Evolutionary conservation across 2,888 invertebrate species (phyloP).

Genomic region (Mesorhabditis sp.): DNA sequence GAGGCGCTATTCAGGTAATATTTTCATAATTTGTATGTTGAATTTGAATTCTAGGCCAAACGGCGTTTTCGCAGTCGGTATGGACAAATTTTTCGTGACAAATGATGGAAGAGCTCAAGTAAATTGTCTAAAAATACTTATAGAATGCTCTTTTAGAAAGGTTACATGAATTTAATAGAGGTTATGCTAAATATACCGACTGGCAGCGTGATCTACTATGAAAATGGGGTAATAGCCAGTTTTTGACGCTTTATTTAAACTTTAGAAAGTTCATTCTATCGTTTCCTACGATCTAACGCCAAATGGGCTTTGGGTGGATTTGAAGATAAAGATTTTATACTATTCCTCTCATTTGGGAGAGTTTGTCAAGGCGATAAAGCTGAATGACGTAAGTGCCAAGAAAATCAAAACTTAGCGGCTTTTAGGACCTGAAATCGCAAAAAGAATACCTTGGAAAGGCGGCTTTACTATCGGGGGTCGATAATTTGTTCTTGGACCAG

Average conservation of each 20-base stretch:
- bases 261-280: neutral
- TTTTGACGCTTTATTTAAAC: neutral
- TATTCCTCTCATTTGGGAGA: slow-evolving; percentile 1
- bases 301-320: neutral
- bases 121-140: neutral
- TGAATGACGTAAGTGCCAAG: neutral
- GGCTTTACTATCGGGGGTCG: neutral
- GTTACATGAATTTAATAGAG: neutral
- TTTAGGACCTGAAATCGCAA: neutral
- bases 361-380: neutral
- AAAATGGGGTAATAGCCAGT: neutral
- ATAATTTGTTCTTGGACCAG: neutral
- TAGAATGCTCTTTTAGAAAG: neutral
- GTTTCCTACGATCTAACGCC: neutral
- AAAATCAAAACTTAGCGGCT: neutral
- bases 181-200: neutral
- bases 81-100: slow-evolving; percentile 4
- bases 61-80: neutral
- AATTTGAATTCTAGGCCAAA: slow-evolving; percentile 3
- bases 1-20: neutral
- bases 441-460: slow-evolving; percentile 2
- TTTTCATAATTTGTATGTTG: neutral
- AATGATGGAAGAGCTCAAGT: slow-evolving; percentile 2
- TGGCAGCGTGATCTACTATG: neutral
- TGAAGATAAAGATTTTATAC: neutral